These are phyloP conservation scores for Baccha elongata DNA, from an alignment of 2,888 invertebrate species.

Conservation along the genomic window DNA sequence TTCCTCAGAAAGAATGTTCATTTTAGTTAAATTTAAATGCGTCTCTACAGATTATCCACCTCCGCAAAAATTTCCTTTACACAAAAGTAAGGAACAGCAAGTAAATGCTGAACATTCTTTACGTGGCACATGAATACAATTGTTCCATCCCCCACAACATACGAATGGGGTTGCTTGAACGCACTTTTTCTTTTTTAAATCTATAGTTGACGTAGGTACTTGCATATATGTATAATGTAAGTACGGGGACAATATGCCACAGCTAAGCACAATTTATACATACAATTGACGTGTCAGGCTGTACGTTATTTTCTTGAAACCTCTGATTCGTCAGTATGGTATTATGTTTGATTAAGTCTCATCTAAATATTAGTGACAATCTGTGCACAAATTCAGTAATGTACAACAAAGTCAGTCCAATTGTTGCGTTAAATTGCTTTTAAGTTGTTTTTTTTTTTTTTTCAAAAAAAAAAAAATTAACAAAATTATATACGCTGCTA, in stretches of 20 bases:
- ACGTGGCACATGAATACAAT: background rate
- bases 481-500: conserved; percentile 23
- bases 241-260: conserved; percentile 23
- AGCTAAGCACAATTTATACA: conserved; percentile 22
- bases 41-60: conserved; percentile 24
- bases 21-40: conserved; percentile 22
- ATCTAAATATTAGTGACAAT: conserved; percentile 72
- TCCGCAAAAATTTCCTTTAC: conserved; percentile 29
- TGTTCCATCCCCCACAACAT: conserved; percentile 4
- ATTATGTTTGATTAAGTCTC: conserved; percentile 72
- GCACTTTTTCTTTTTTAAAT: conserved; percentile 28
- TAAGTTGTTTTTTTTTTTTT: conserved; percentile 31
- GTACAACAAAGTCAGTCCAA: conserved; percentile 65
- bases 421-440: conserved; percentile 69
- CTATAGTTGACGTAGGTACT: conserved; percentile 1
- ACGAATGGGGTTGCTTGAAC: conserved; percentile 7
- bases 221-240: background rate
- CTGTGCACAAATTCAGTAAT: conserved; percentile 65
- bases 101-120: background rate
- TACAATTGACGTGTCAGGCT: conserved; percentile 67
- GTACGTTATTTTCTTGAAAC: conserved; percentile 57
- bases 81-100: conserved; percentile 11
- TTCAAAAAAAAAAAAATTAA: conserved; percentile 10
- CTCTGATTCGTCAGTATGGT: conserved; percentile 62
- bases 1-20: conserved; percentile 1